Conservation (phyloP, 2,797 vertebrate genomes). For the Limosa lapponica region DNA sequence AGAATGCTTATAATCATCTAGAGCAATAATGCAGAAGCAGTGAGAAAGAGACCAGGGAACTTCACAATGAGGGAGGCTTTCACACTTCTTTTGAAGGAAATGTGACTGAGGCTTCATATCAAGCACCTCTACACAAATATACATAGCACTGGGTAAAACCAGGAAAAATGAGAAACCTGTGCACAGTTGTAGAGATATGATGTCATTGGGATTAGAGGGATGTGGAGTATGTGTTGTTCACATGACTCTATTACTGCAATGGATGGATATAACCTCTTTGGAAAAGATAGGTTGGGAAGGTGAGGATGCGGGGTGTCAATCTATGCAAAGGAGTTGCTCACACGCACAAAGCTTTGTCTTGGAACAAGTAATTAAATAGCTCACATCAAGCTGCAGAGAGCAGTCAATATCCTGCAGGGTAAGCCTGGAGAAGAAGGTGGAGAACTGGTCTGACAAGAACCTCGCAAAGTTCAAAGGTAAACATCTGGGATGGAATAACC, state of each 20-base stretch:
- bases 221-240: not conserved
- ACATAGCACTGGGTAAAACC: fast-evolving
- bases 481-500: not conserved
- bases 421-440: not conserved
- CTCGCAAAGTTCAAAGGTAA: not conserved
- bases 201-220: not conserved
- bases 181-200: not conserved
- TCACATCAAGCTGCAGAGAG: not conserved
- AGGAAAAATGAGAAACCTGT: not conserved
- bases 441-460: not conserved
- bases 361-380: not conserved
- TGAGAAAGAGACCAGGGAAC: not conserved
- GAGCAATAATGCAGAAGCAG: not conserved
- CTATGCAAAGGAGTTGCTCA: not conserved
- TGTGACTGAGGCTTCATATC: not conserved
- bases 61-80: not conserved
- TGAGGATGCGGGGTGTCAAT: not conserved
- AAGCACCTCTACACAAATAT: not conserved
- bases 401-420: not conserved
- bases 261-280: not conserved
- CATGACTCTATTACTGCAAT: not conserved
- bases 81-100: not conserved
- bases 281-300: not conserved
- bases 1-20: not conserved
- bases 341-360: not conserved